phyloP scores from a whole-genome alignment of 2,113 vertebrate species.

The Podiceps cristatus region DNA sequence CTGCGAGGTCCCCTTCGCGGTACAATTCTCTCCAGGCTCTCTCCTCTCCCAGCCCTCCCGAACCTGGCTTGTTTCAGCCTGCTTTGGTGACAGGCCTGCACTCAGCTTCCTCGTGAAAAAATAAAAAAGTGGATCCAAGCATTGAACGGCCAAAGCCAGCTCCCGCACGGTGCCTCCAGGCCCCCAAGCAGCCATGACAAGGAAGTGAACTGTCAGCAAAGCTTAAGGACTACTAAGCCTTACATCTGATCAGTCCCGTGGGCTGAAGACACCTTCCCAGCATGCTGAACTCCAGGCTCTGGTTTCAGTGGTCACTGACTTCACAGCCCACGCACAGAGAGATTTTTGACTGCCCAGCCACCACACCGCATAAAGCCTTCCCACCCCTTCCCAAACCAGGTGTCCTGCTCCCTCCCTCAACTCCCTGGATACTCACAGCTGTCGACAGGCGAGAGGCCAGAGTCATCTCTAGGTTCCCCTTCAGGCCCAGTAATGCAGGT shows the following conservation, averaged over 20 bases:
- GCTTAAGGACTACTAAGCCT: background rate
- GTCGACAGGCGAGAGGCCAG: slow-evolving; percentile 96
- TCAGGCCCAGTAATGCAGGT: slow-evolving; percentile 93
- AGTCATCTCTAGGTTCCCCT: slow-evolving; percentile 99
- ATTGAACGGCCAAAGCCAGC: background rate
- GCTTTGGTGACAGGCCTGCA: background rate
- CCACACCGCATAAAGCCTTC: rapidly evolving
- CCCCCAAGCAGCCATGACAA: background rate
- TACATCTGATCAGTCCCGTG: background rate
- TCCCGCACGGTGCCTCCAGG: background rate
- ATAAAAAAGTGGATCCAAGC: background rate
- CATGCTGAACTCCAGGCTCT: rapidly evolving
- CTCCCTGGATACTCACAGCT: slow-evolving; percentile 84
- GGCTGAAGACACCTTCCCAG: background rate
- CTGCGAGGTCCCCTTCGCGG: rapidly evolving
- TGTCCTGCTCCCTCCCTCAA: rapidly evolving
- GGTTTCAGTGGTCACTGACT: rapidly evolving
- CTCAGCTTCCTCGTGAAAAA: background rate
- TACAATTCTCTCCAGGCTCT: background rate
- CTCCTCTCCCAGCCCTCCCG: background rate
- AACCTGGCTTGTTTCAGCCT: background rate
- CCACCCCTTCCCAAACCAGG: background rate
- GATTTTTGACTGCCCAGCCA: background rate
- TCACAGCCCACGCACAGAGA: background rate
- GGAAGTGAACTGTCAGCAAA: background rate